Conservation (phyloP, 2,888 invertebrate genomes). For the Folsomia manolachei region DNA sequence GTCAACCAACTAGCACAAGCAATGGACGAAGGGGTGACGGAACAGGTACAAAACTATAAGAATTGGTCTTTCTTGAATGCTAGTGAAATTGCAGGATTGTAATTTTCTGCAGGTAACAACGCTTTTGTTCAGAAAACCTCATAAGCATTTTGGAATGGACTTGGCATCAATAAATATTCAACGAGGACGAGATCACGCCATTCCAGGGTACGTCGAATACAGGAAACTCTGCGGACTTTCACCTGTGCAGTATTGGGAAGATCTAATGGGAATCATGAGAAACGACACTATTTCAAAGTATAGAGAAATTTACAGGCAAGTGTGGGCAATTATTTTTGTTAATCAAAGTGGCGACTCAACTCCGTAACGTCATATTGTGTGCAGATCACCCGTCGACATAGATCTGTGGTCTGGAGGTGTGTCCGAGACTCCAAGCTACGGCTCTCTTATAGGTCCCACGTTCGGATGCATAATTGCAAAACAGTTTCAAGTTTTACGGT, state of each 20-base stretch:
- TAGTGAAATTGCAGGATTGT: background rate
- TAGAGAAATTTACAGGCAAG: constrained; percentile 52
- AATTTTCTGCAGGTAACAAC: constrained; percentile 50
- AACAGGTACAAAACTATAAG: constrained; percentile 50
- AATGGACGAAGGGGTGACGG: constrained; percentile 56
- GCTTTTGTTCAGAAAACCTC: constrained; percentile 54
- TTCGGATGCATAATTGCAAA: constrained; percentile 57
- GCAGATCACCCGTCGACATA: constrained; percentile 54
- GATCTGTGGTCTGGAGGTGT: constrained; percentile 57
- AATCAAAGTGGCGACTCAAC: background rate
- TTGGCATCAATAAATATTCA: constrained; percentile 58
- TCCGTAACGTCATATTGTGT: constrained; percentile 8
- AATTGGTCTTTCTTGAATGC: too few species aligned
- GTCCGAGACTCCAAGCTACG: constrained; percentile 56
- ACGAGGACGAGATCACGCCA: constrained; percentile 57
- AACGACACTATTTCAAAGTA: constrained; percentile 54
- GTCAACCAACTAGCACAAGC: constrained; percentile 56
- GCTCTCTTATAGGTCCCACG: constrained; percentile 55
- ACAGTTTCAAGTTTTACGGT: constrained; percentile 54
- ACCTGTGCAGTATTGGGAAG: constrained; percentile 53
- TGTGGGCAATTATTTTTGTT: background rate
- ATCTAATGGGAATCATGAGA: constrained; percentile 53
- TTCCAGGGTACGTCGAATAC: constrained; percentile 56
- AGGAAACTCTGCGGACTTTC: constrained; percentile 53
- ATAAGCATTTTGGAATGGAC: constrained; percentile 57